These are phyloP conservation scores for Beaufortia kweichowensis DNA, from an alignment of 2,113 vertebrate species.

Conservation along the genomic window DNA sequence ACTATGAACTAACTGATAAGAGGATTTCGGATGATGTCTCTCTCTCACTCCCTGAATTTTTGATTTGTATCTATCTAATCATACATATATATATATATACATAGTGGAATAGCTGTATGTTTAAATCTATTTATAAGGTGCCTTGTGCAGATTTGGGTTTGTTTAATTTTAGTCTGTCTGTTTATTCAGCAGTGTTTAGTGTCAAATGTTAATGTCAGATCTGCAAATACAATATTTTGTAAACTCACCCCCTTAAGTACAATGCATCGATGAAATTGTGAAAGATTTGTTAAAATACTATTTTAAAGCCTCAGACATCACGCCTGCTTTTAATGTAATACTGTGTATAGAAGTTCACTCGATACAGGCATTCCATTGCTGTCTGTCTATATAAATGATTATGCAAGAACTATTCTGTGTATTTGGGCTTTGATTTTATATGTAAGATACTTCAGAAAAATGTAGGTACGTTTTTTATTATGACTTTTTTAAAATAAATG, in stretches of 20 bases:
- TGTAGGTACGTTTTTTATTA: slow-evolving; percentile 72
- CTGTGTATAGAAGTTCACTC: slow-evolving; percentile 46
- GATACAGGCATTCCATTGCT: slow-evolving; percentile 49
- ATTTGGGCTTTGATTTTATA: slow-evolving; percentile 77
- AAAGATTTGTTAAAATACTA: neutral
- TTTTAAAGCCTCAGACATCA: no score
- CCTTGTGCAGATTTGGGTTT: slow-evolving; percentile 62
- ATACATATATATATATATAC: slow-evolving; percentile 40
- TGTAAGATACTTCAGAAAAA: slow-evolving; percentile 70
- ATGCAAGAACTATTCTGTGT: slow-evolving; percentile 77
- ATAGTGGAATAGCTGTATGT: slow-evolving; percentile 52
- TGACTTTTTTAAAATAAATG: slow-evolving; percentile 69
- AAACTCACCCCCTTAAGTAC: no score
- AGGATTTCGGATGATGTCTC: neutral
- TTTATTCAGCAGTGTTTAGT: neutral
- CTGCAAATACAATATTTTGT: slow-evolving; percentile 4
- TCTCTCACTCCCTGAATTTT: neutral
- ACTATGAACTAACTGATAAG: neutral
- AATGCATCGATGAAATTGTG: no score
- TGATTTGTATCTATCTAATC: slow-evolving; percentile 14
- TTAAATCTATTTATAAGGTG: slow-evolving; percentile 72
- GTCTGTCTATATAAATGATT: slow-evolving; percentile 65
- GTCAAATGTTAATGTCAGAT: neutral
- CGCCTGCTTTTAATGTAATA: slow-evolving; percentile 6
- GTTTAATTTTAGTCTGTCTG: neutral